A percentile compares a stretch with the other conserved stretches of the same genome.
Conservation (phyloP, 2,113 vertebrate species). For the Natator depressus region DNA sequence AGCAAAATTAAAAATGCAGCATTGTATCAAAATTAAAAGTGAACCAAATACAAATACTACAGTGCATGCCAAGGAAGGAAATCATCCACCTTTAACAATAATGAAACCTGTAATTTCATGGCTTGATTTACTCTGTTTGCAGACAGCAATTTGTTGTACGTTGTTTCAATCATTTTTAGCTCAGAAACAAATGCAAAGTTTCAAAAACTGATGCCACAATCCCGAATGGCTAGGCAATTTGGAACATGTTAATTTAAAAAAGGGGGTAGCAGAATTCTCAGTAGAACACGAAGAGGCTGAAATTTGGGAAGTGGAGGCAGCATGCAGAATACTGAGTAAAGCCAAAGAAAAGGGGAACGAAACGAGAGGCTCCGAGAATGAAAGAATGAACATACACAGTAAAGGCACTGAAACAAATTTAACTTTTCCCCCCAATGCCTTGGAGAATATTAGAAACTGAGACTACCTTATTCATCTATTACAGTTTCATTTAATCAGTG, state of each 20-base stretch:
- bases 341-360: background rate
- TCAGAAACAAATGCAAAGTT: background rate
- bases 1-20: background rate
- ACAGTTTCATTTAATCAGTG: background rate
- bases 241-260: accelerated
- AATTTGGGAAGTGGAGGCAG: background rate
- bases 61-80: background rate
- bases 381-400: background rate
- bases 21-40: background rate
- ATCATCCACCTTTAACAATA: background rate
- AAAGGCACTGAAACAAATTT: background rate
- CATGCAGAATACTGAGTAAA: background rate
- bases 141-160: background rate
- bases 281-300: background rate
- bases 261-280: background rate
- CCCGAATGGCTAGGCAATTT: background rate
- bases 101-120: background rate
- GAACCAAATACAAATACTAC: background rate
- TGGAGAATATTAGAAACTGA: background rate
- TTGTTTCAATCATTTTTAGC: background rate
- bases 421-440: background rate
- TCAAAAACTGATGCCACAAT: background rate
- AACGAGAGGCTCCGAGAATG: background rate
- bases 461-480: background rate
- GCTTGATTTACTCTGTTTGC: background rate